phyloP scores from a whole-genome alignment of 2,888 invertebrate species.

The Lottia gigantea region DNA sequence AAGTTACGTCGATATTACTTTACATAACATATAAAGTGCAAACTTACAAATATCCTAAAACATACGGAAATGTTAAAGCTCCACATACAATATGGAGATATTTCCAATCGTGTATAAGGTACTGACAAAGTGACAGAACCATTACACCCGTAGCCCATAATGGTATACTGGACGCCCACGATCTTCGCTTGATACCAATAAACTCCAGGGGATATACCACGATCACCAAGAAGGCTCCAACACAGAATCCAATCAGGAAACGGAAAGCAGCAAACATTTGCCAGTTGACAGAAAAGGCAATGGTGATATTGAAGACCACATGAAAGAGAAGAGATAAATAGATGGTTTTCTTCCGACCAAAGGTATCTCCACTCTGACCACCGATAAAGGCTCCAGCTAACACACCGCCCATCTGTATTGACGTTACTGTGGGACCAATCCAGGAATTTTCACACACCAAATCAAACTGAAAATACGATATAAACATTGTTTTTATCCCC shows the following conservation, averaged over 20 bases:
- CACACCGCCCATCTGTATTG: slow-evolving; percentile 45
- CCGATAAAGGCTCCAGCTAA: slow-evolving; percentile 38
- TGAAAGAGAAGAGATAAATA: slow-evolving; percentile 30
- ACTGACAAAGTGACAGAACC: slow-evolving; percentile 12
- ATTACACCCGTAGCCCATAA: slow-evolving; percentile 18
- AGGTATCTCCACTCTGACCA: slow-evolving; percentile 39
- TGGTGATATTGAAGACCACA: slow-evolving; percentile 32
- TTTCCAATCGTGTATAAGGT: slow-evolving; percentile 22
- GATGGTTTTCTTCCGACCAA: slow-evolving; percentile 44
- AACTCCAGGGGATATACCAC: slow-evolving; percentile 23
- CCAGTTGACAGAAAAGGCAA: slow-evolving; percentile 45
- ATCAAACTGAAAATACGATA: slow-evolving; percentile 42
- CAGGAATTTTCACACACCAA: slow-evolving; percentile 39
- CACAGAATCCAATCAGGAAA: slow-evolving; percentile 34
- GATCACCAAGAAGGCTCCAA: slow-evolving; percentile 32
- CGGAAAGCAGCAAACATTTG: slow-evolving; percentile 43
- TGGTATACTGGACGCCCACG: slow-evolving; percentile 15
- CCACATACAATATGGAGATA: slow-evolving; percentile 19
- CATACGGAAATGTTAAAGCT: slow-evolving; percentile 12
- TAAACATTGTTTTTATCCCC: no score
- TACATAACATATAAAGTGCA: no score
- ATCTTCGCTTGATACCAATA: slow-evolving; percentile 19
- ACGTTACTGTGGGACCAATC: slow-evolving; percentile 40
- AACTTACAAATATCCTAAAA: slow-evolving; percentile 23
- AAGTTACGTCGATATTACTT: no score